These are phyloP conservation scores for Pica pica DNA, from an alignment of 2,113 vertebrate species.

Conservation along the genomic window DNA sequence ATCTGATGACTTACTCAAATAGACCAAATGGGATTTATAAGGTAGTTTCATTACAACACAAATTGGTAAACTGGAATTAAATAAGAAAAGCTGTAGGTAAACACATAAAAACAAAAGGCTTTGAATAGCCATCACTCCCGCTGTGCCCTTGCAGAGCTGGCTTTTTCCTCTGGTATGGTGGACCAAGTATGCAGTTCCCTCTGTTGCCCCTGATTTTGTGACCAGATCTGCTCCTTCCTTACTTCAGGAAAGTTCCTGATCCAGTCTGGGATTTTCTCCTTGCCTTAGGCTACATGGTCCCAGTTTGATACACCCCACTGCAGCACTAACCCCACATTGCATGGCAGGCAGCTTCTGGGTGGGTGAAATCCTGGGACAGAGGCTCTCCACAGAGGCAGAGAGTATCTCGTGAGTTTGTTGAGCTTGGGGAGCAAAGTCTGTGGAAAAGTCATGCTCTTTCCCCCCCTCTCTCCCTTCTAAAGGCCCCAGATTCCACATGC, in stretches of 20 bases:
- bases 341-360: not conserved
- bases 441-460: not conserved
- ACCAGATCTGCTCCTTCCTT: not conserved
- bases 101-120: not conserved
- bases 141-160: not conserved
- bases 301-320: not conserved
- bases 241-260: not conserved
- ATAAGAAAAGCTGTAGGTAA: not conserved
- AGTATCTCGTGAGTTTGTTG: not conserved
- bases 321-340: not conserved
- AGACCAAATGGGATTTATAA: not conserved
- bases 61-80: not conserved
- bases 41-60: not conserved
- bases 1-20: not conserved
- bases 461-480: no score
- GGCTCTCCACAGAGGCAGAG: not conserved
- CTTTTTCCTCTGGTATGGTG: not conserved
- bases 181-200: not conserved
- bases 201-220: not conserved
- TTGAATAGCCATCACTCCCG: not conserved
- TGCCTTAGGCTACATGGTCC: not conserved
- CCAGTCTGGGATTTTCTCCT: not conserved
- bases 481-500: not conserved
- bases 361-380: not conserved
- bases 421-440: not conserved